phyloP scores from a whole-genome alignment of 2,888 invertebrate species.

The Eupithecia inturbata region DNA sequence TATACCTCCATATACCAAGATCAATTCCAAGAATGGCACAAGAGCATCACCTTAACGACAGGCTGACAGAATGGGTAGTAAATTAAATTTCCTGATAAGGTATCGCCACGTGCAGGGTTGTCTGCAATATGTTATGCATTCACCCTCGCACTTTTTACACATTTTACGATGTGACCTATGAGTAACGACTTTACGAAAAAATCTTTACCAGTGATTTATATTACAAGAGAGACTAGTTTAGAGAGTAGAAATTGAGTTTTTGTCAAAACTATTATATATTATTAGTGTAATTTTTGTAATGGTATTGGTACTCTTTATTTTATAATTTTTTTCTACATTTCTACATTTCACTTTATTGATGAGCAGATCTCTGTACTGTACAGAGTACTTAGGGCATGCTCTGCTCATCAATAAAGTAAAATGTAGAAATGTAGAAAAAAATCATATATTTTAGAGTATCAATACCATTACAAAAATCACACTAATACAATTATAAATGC shows the following conservation, averaged over 20 bases:
- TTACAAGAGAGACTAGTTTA: not conserved
- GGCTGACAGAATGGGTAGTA: slow-evolving; percentile 54
- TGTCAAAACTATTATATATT: no score
- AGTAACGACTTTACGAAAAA: not conserved
- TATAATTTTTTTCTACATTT: no score
- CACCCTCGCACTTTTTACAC: slow-evolving; percentile 32
- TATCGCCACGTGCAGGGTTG: slow-evolving; percentile 55
- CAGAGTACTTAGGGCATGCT: no score
- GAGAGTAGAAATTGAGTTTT: not conserved
- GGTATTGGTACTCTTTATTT: no score
- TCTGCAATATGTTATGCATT: slow-evolving; percentile 58
- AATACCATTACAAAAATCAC: no score
- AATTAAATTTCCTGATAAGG: slow-evolving; percentile 65
- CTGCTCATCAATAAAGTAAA: no score
- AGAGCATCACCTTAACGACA: slow-evolving; percentile 46
- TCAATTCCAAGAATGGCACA: not conserved
- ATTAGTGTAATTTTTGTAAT: no score
- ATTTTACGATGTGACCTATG: slow-evolving; percentile 16
- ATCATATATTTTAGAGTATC: no score
- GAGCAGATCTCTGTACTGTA: no score
- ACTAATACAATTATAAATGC: no score
- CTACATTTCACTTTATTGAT: no score
- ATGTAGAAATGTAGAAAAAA: no score
- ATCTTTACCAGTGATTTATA: not conserved
- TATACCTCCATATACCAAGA: not conserved